These are phyloP conservation scores for Corapipo altera DNA, from an alignment of 2,113 vertebrate genomes.

Conservation along the genomic window DNA sequence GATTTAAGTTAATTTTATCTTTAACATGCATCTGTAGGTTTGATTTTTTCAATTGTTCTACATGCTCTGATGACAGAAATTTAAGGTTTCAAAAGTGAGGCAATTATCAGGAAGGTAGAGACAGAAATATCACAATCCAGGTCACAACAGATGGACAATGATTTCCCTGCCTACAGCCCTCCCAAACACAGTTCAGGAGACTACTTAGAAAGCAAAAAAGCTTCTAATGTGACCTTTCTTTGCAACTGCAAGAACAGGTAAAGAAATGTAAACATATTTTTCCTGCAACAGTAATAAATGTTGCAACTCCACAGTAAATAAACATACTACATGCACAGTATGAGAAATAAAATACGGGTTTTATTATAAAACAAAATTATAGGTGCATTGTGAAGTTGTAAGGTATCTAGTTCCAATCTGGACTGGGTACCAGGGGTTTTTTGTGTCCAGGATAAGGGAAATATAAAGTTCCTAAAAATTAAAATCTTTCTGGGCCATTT, in stretches of 20 bases:
- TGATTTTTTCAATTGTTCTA: not conserved
- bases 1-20: not conserved
- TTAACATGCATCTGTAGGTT: not conserved
- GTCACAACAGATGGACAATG: not conserved
- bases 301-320: not conserved
- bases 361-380: too few species aligned
- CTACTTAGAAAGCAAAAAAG: not conserved
- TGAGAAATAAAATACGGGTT: too few species aligned
- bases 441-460: too few species aligned
- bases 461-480: too few species aligned
- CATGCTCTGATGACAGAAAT: not conserved
- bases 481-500: too few species aligned
- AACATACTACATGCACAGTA: not conserved
- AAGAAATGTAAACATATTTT: not conserved
- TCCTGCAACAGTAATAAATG: not conserved
- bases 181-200: not conserved
- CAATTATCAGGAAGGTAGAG: not conserved
- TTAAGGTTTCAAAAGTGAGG: not conserved
- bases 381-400: too few species aligned
- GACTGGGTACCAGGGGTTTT: too few species aligned
- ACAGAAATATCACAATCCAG: not conserved
- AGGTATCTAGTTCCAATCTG: too few species aligned
- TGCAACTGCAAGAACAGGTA: not conserved
- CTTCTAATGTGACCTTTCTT: not conserved
- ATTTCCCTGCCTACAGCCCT: not conserved